Evolutionary conservation across 2,888 invertebrate genomes (phyloP).

Genomic region (Latheticus oryzae): DNA sequence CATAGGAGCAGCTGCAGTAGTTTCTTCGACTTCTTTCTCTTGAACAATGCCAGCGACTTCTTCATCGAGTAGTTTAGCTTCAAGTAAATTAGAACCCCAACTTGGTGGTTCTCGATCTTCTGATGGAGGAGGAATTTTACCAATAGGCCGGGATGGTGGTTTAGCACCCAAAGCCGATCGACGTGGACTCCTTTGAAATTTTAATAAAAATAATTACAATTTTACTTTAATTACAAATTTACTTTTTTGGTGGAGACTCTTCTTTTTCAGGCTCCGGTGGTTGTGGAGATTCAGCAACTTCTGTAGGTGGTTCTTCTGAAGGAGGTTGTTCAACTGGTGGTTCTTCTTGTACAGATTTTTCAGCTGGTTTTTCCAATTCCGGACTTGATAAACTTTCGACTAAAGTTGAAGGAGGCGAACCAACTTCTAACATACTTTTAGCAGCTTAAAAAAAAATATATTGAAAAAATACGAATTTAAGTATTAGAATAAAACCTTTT

Average conservation of each 20-base stretch:
- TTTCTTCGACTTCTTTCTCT: slow-evolving; percentile 1
- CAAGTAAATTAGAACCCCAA: slow-evolving; percentile 63
- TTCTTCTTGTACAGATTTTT: slow-evolving; percentile 4
- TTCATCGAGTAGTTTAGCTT: slow-evolving; percentile 48
- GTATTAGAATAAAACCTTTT: slow-evolving; percentile 49
- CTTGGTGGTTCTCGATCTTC: slow-evolving; percentile 57
- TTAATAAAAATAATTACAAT: too few species aligned
- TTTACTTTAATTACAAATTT: too few species aligned
- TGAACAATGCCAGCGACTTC: too few species aligned
- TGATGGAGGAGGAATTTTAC: slow-evolving; percentile 39
- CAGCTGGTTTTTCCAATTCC: slow-evolving; percentile 14
- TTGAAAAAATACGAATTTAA: too few species aligned
- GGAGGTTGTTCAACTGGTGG: not conserved
- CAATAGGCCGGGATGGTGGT: slow-evolving; percentile 54
- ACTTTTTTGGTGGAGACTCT: slow-evolving; percentile 43
- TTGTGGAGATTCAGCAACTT: slow-evolving; percentile 2
- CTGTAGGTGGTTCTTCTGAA: slow-evolving; percentile 8
- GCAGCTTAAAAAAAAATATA: slow-evolving; percentile 33
- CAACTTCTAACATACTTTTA: slow-evolving; percentile 30
- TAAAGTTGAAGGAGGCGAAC: slow-evolving; percentile 13
- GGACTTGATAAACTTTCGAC: slow-evolving; percentile 1
- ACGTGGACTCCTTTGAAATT: too few species aligned
- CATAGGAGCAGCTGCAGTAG: not conserved
- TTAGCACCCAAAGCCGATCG: slow-evolving; percentile 43
- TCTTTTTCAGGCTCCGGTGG: slow-evolving; percentile 12